Evolutionary conservation across 2,888 invertebrate genomes (phyloP).

Genomic region (Amiota mariae): DNA sequence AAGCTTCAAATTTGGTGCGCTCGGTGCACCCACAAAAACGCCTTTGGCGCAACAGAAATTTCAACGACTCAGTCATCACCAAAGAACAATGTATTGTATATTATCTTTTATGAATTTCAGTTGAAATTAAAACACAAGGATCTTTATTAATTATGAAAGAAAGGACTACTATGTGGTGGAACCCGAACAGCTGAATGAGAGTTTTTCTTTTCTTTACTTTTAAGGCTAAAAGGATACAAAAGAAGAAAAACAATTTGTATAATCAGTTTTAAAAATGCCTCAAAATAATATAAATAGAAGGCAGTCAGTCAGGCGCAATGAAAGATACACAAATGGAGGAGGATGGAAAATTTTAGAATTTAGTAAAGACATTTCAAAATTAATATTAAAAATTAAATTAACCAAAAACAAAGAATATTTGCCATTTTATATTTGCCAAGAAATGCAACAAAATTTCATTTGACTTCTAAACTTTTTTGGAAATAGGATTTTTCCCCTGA

Average conservation of each 20-base stretch:
- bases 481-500: too few relatives aligned
- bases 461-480: background rate
- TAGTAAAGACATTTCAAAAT: background rate
- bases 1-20: too few relatives aligned
- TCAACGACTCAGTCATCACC: background rate
- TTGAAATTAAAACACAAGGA: slow-evolving; percentile 6
- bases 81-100: background rate
- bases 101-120: background rate
- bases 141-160: slow-evolving; percentile 15
- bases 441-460: background rate
- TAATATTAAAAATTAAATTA: slow-evolving; percentile 16
- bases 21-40: background rate
- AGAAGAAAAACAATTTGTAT: background rate
- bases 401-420: background rate
- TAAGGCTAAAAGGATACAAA: background rate
- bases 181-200: slow-evolving; percentile 16
- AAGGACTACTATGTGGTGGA: background rate
- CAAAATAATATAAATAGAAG: background rate
- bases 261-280: slow-evolving; percentile 5
- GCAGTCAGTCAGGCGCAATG: background rate
- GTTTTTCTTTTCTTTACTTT: too few relatives aligned
- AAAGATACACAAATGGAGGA: background rate
- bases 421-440: background rate
- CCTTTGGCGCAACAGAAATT: background rate
- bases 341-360: background rate